These are phyloP conservation scores for Passer domesticus DNA, from an alignment of 2,113 vertebrate genomes.

Conservation along the genomic window DNA sequence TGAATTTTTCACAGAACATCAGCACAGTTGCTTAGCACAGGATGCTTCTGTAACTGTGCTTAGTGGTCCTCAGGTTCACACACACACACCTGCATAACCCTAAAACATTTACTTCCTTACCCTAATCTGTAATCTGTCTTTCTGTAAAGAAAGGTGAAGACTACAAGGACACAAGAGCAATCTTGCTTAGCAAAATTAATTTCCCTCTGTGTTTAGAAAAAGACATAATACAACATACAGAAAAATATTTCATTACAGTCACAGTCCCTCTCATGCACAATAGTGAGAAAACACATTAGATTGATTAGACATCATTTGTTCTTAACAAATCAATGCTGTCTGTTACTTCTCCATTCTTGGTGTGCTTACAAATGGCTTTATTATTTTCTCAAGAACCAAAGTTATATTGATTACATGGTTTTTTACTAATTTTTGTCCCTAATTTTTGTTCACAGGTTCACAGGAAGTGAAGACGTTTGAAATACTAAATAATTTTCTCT, in stretches of 20 bases:
- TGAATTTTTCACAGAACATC: slow-evolving; percentile 5
- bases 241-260: background rate
- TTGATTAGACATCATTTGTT: background rate
- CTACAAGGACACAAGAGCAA: background rate
- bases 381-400: background rate
- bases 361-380: background rate
- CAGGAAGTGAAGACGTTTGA: background rate
- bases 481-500: background rate
- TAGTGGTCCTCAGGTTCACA: background rate
- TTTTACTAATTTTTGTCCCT: background rate
- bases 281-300: background rate
- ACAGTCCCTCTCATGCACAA: background rate
- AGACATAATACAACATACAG: background rate
- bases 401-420: background rate
- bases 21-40: background rate
- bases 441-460: background rate
- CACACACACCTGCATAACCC: background rate
- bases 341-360: background rate
- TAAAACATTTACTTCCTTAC: background rate
- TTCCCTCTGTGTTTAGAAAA: background rate
- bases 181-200: background rate
- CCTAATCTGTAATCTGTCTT: background rate
- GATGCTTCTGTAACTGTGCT: background rate
- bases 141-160: background rate
- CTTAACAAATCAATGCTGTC: background rate